Conservation (phyloP, 37 sponge, comb jelly and placozoan genomes). For the Halisarca cf. caerulea region DNA sequence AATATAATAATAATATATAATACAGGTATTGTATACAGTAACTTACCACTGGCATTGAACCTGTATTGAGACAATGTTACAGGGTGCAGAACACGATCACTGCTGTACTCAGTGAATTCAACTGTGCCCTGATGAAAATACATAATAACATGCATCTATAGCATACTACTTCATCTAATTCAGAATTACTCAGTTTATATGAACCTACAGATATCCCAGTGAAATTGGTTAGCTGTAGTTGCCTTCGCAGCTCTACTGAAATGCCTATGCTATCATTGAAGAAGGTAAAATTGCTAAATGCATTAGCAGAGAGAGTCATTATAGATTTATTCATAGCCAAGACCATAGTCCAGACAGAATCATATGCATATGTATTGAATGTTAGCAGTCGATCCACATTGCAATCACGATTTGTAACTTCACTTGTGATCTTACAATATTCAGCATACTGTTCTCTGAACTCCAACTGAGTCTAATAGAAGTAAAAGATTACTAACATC, state of each 20-base stretch:
- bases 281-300: not conserved
- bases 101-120: not conserved
- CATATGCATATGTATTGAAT: conserved; percentile 8
- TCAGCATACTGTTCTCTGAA: not conserved
- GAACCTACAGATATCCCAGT: conserved; percentile 3
- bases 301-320: not conserved
- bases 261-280: not conserved
- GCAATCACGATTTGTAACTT: not conserved
- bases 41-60: not conserved
- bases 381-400: not conserved
- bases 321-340: not conserved
- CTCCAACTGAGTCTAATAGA: not conserved
- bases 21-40: no score
- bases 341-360: not conserved
- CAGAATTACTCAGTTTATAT: no score
- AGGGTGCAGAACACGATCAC: not conserved
- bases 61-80: not conserved
- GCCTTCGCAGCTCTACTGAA: not conserved
- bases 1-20: no score
- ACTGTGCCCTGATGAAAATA: not conserved
- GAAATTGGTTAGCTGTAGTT: not conserved
- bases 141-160: no score
- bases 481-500: no score
- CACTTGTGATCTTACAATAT: not conserved
- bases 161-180: no score